Percentiles rank a stretch among this genome's conserved stretches.
Evolutionary conservation across 2,113 vertebrate species (phyloP).

Genomic region (Sturnus vulgaris): DNA sequence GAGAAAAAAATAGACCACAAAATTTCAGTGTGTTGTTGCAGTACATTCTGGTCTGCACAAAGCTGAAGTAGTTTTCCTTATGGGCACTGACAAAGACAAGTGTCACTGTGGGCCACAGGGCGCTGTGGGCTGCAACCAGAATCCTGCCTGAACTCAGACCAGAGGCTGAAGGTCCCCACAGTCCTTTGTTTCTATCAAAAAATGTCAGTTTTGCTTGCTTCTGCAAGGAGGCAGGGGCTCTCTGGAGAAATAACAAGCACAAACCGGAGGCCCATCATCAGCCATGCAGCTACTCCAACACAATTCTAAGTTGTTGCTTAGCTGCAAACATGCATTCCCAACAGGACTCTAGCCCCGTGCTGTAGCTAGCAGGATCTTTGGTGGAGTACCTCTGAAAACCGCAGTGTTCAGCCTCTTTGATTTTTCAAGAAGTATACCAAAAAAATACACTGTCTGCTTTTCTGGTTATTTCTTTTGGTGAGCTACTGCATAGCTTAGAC

Average conservation of each 20-base stretch:
- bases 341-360: neutral
- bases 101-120: neutral
- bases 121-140: neutral
- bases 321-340: neutral
- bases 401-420: neutral
- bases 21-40: neutral
- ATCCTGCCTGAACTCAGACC: neutral
- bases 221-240: neutral
- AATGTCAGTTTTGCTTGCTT: neutral
- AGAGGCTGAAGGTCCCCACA: neutral
- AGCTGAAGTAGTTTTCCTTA: neutral
- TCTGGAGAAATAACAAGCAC: neutral
- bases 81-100: neutral
- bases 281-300: accelerated
- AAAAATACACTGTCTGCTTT: neutral
- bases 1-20: neutral
- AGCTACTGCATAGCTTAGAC: neutral
- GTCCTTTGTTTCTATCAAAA: neutral
- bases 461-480: neutral
- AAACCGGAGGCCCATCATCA: neutral
- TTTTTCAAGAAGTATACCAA: neutral
- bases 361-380: neutral
- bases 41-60: neutral
- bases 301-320: neutral
- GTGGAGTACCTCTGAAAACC: neutral